These are phyloP conservation scores for Callorhinus ursinus DNA, from an alignment of 2,113 vertebrate genomes.

Conservation along the genomic window DNA sequence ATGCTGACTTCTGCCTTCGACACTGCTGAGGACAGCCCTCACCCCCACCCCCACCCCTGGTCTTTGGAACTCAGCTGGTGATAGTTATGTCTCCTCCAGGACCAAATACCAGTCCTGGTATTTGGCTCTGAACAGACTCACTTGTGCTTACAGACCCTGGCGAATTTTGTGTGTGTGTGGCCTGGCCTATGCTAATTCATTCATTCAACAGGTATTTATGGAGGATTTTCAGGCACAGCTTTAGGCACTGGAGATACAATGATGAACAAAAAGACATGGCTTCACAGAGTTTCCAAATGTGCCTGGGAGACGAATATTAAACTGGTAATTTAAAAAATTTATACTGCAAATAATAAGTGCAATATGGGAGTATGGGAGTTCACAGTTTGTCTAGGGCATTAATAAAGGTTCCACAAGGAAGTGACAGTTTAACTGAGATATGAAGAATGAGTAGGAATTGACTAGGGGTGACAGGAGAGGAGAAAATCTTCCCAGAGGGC, in stretches of 20 bases:
- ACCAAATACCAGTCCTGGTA: neutral
- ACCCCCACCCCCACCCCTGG: neutral
- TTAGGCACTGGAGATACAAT: neutral
- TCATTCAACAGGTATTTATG: neutral
- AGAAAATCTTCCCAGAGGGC: neutral
- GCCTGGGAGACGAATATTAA: neutral
- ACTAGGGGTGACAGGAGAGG: neutral
- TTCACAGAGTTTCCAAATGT: constrained; percentile 34
- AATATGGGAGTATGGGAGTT: neutral
- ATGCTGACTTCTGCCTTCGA: neutral
- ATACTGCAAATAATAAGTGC: neutral
- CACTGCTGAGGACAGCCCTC: neutral
- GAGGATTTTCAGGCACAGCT: neutral
- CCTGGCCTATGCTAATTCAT: neutral
- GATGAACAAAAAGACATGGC: neutral
- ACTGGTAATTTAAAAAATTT: constrained; percentile 11
- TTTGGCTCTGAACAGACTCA: neutral
- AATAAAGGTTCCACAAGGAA: constrained; percentile 13
- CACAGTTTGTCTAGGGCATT: neutral
- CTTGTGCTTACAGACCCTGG: neutral
- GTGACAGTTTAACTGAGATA: neutral
- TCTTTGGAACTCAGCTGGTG: neutral
- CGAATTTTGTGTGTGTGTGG: neutral
- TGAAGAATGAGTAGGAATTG: neutral
- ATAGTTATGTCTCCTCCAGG: neutral